A percentile compares a stretch with the other conserved stretches of the same genome.
Conservation (phyloP, 2,113 vertebrate genomes). For the Grammomys surdaster region DNA sequence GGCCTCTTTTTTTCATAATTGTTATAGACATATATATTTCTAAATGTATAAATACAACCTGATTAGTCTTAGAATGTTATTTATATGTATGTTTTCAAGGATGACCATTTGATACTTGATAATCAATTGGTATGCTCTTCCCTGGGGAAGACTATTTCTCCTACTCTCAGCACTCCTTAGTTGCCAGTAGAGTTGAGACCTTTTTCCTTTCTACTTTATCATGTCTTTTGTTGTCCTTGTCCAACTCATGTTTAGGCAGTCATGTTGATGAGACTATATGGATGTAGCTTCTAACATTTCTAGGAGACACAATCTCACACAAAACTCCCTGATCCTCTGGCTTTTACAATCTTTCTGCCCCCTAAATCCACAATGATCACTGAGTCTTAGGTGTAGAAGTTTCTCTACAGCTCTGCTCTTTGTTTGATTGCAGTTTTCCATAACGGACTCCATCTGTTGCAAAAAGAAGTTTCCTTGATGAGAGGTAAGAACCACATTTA, state of each 20-base stretch:
- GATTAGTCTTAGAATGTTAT: background rate
- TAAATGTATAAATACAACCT: background rate
- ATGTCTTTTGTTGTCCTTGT: background rate
- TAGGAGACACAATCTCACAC: background rate
- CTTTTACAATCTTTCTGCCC: background rate
- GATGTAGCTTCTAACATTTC: background rate
- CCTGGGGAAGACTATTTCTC: background rate
- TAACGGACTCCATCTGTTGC: background rate
- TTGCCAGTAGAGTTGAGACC: background rate
- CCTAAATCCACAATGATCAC: background rate
- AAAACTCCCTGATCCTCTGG: background rate
- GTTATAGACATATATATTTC: background rate
- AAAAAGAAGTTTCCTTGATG: background rate
- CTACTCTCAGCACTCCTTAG: background rate
- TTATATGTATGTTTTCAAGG: background rate
- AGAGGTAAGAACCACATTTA: background rate
- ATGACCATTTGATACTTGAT: background rate
- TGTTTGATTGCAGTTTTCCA: background rate
- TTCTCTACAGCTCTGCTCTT: background rate
- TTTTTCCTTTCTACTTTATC: background rate
- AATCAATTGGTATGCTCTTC: background rate
- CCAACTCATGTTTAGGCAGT: background rate
- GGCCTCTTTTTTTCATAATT: background rate
- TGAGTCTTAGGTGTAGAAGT: background rate
- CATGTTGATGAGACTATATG: background rate